Evolutionary conservation across 2,797 vertebrate species (phyloP), one percentile per base, ranked within the genome.

Genomic region (Amniataba percoides): DNA sequence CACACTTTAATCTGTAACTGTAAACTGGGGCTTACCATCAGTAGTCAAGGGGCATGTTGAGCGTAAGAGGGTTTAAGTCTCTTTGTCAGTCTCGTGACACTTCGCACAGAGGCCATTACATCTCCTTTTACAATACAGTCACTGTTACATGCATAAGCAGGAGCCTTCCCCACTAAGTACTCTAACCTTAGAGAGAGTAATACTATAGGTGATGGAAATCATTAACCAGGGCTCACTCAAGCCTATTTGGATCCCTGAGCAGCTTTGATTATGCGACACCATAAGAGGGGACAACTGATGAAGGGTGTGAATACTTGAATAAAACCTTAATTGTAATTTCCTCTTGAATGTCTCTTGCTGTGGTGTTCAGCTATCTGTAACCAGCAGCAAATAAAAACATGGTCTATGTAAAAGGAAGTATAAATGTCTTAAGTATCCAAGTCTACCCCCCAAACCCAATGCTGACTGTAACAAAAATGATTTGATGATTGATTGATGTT

Each of bases 61-160:
- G 70, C 45, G 62, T 76, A 74, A 78, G 48, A 69, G 66, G 42
- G 52, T 78, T 73, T 61, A 67, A 69, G 15, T 77, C 65, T 75
- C 51, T 85, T 83, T 86, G 65, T 81, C 59, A 58, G 71, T 80
- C 83, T 74, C 2, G 34, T 83, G 80, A 78, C 76, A 62, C 76
- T 74, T 83, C 9, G 0, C 57, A 60, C 51, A 49, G 58, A 71
- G 12, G 36, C 53, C 21, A 61, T 74, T 84, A 69, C 63, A 43
- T 74, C 40, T 75, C 52, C 15, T 74, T 77, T 81, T 71, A 85
- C 67, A 80, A 77, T 48, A 60, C 63, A 83, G 39, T 79, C 66
- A 52, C 70, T 83, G 72, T 85, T 71, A 62, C 2, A 0, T 62
- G 21, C 46, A 73, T 61, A 42, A 73, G 21, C 43, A 40, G 39